phyloP scores from a whole-genome alignment of 2,888 invertebrate species.

The Sphecodes monilicornis region DNA sequence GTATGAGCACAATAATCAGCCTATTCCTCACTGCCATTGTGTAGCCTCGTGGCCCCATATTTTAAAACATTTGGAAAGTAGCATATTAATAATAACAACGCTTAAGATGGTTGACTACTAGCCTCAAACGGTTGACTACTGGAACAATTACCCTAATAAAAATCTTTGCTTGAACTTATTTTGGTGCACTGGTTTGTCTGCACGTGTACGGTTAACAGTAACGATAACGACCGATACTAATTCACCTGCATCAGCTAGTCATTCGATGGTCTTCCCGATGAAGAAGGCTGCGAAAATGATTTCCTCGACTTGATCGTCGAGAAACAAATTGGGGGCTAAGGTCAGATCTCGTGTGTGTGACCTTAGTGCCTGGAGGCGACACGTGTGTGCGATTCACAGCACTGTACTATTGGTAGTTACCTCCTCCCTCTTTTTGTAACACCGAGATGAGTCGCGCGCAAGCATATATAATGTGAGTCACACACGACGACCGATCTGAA shows the following conservation, averaged over 20 bases:
- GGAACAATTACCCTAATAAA: not conserved
- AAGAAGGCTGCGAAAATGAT: conserved; percentile 69
- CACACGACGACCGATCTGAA: conserved; percentile 79
- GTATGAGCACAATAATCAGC: too few species aligned
- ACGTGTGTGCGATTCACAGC: conserved; percentile 70
- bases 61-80: not conserved
- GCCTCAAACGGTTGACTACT: not conserved
- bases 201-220: not conserved
- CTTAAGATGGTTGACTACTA: not conserved
- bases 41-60: too few species aligned
- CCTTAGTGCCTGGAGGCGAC: conserved; percentile 67
- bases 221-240: not conserved
- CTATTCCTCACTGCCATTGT: too few species aligned
- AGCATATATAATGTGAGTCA: conserved; percentile 76
- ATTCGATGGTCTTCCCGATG: conserved; percentile 42
- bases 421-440: conserved; percentile 60
- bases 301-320: conserved; percentile 67
- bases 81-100: not conserved
- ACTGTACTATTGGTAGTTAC: conserved; percentile 72
- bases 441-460: conserved; percentile 56
- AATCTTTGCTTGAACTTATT: not conserved
- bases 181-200: not conserved
- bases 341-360: conserved; percentile 74
- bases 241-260: conserved; percentile 25
- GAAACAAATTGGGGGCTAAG: conserved; percentile 77